These are phyloP conservation scores for Scolopax bukidnonensis DNA, from an alignment of 2,797 vertebrate genomes.

Conservation along the genomic window DNA sequence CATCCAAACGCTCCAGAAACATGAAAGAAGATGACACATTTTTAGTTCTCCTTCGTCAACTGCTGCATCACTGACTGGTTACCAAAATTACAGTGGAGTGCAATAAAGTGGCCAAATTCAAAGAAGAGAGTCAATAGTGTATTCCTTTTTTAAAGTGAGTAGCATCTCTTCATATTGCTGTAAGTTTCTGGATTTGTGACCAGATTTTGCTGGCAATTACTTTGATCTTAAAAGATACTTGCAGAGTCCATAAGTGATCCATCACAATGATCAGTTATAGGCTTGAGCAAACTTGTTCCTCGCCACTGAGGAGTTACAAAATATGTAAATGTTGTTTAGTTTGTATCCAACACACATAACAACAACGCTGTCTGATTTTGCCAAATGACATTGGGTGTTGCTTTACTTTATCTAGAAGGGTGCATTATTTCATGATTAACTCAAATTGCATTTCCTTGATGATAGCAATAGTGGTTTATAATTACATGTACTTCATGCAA, in stretches of 20 bases:
- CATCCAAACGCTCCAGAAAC: neutral
- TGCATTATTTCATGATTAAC: conserved; percentile 14
- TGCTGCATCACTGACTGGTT: neutral
- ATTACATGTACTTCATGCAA: conserved; percentile 5
- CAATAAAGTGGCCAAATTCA: neutral
- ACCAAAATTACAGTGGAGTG: neutral
- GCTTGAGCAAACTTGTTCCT: neutral
- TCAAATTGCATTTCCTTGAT: conserved; percentile 1
- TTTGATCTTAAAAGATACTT: neutral
- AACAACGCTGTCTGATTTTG: neutral
- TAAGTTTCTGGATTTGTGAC: neutral
- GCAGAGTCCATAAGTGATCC: neutral
- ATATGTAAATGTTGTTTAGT: conserved; percentile 22
- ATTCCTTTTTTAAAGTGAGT: neutral
- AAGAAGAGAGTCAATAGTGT: neutral
- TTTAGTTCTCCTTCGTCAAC: neutral
- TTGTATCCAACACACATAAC: neutral
- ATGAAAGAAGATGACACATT: conserved; percentile 18
- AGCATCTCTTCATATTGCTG: neutral
- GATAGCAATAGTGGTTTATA: neutral
- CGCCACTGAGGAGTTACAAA: neutral
- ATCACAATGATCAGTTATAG: neutral
- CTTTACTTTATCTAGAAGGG: conserved; percentile 5
- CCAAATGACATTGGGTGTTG: neutral
- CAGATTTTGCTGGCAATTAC: conserved; percentile 7